Conservation (phyloP, 2,797 vertebrate species). For the Etheostoma nigrum region DNA sequence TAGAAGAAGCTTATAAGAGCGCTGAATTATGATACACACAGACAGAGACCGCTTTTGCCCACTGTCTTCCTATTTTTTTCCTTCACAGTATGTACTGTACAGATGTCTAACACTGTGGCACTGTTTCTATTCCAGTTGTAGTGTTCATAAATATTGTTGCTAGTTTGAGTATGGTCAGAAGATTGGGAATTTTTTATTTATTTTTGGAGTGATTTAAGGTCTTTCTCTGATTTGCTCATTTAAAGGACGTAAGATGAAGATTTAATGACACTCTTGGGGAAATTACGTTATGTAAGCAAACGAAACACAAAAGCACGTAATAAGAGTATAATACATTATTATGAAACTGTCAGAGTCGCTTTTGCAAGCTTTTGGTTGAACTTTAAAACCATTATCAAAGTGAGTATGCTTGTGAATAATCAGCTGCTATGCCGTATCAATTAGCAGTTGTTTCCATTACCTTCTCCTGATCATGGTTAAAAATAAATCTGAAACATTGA, state of each 20-base stretch:
- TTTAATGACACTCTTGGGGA: conserved; percentile 20
- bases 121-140: conserved; percentile 4
- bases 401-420: not conserved
- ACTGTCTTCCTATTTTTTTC: not conserved
- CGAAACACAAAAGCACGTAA: conserved; percentile 33
- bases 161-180: conserved; percentile 13
- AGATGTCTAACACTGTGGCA: not conserved
- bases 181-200: conserved; percentile 19
- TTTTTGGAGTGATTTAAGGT: conserved; percentile 14
- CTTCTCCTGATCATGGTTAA: not conserved
- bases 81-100: not conserved
- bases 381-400: not conserved
- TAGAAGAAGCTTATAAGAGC: conserved; percentile 40
- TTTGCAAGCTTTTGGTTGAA: conserved; percentile 10
- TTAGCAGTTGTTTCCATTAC: not conserved
- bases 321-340: not conserved
- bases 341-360: conserved; percentile 3
- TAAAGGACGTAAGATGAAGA: conserved; percentile 17
- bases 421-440: not conserved
- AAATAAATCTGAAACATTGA: not conserved
- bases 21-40: conserved; percentile 25
- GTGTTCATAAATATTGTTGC: conserved; percentile 9
- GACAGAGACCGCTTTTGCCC: conserved; percentile 4
- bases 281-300: conserved; percentile 9
- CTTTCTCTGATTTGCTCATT: conserved; percentile 21